phyloP scores from a whole-genome alignment of 2,113 vertebrate species.

The Melanocharis versteri region DNA sequence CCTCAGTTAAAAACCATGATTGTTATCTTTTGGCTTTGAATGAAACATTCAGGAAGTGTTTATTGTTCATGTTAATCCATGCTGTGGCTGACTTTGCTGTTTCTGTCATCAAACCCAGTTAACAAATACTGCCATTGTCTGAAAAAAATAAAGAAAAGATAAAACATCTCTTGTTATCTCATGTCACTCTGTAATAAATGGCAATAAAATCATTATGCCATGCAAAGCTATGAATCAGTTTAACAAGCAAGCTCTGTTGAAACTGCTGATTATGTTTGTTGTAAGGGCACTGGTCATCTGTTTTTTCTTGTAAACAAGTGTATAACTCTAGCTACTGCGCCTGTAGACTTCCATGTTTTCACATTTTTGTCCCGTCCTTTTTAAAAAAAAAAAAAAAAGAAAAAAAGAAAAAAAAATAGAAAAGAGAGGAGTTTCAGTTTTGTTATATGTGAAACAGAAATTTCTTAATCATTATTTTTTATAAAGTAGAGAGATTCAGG shows the following conservation, averaged over 20 bases:
- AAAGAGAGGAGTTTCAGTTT: background rate
- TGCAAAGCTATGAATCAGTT: conserved; percentile 12
- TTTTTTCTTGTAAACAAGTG: conserved; percentile 32
- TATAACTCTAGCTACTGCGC: background rate
- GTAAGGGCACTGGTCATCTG: background rate
- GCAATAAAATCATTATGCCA: conserved; percentile 38
- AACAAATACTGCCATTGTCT: conserved; percentile 42
- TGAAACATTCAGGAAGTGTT: conserved; percentile 38
- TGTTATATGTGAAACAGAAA: background rate
- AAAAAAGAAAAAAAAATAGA: too few species aligned
- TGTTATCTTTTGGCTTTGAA: conserved; percentile 25
- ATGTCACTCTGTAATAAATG: background rate
- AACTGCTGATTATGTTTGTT: conserved; percentile 37
- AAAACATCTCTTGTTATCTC: conserved; percentile 32
- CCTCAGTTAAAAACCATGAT: conserved; percentile 4
- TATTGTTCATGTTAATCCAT: conserved; percentile 37
- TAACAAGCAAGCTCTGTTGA: conserved; percentile 41
- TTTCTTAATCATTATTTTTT: background rate
- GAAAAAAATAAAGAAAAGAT: conserved; percentile 22
- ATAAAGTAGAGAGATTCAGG: background rate
- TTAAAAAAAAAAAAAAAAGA: too few species aligned
- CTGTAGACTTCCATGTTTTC: background rate
- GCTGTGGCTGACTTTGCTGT: conserved; percentile 40
- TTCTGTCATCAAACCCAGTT: conserved; percentile 14
- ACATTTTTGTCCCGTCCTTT: background rate